These are phyloP conservation scores for Bursaphelenchus okinawaensis DNA, from an alignment of 2,888 invertebrate genomes.

Conservation along the genomic window DNA sequence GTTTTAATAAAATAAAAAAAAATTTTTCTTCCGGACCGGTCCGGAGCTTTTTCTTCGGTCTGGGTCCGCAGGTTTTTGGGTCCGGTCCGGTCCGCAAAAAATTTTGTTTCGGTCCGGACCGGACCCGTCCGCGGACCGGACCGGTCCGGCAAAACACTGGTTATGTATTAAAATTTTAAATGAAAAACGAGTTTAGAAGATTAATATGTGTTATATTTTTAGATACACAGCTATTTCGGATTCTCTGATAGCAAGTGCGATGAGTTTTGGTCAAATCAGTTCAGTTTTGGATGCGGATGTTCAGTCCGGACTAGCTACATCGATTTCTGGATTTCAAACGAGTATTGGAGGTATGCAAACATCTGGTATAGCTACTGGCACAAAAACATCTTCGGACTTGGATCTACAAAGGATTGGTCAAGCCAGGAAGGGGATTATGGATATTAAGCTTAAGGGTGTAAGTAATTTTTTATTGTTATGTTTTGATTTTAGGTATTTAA, in stretches of 20 bases:
- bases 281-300: constrained; percentile 73
- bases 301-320: constrained; percentile 43
- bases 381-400: constrained; percentile 66
- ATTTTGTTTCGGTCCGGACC: too few relatives aligned
- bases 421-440: constrained; percentile 96
- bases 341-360: constrained; percentile 39
- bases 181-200: too few relatives aligned
- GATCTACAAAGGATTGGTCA: constrained; percentile 97
- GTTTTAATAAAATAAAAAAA: too few relatives aligned
- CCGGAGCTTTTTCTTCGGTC: too few relatives aligned
- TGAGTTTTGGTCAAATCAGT: constrained; percentile 63
- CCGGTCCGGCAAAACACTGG: too few relatives aligned
- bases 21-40: too few relatives aligned
- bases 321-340: constrained; percentile 31
- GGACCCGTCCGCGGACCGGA: too few relatives aligned
- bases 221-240: constrained; percentile 92
- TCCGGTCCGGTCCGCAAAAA: too few relatives aligned
- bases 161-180: too few relatives aligned
- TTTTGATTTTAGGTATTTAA: neutral
- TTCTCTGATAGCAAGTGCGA: constrained; percentile 80
- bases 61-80: too few relatives aligned
- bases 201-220: constrained; percentile 23
- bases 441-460: constrained; percentile 86
- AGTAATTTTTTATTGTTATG: neutral
- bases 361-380: constrained; percentile 64